Conservation (phyloP, 2,888 invertebrate genomes). For the Tetragonisca angustula region DNA sequence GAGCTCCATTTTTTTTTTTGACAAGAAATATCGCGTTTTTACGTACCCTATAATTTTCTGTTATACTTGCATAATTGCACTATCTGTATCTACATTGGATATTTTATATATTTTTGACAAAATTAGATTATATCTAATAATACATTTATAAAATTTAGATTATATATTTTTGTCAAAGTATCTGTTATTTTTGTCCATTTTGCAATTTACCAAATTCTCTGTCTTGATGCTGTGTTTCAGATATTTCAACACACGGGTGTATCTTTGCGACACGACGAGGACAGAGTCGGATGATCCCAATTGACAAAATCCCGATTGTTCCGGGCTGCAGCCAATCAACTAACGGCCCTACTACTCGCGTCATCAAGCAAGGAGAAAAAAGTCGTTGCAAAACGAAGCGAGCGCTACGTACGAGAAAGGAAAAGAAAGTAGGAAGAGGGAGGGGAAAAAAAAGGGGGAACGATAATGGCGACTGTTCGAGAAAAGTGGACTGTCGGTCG, state of each 20-base stretch:
- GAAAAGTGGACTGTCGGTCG: slow-evolving; percentile 50
- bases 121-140: too few species aligned
- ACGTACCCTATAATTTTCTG: too few species aligned
- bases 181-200: too few species aligned
- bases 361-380: slow-evolving; percentile 2
- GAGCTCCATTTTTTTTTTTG: too few species aligned
- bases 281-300: neutral
- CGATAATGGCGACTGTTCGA: slow-evolving; percentile 39
- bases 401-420: neutral
- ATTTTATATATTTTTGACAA: too few species aligned
- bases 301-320: slow-evolving; percentile 9
- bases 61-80: too few species aligned
- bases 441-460: neutral
- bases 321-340: slow-evolving; percentile 18
- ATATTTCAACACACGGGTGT: neutral
- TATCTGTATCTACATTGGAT: too few species aligned
- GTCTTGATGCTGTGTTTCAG: neutral
- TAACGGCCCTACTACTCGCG: neutral
- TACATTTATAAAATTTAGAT: too few species aligned
- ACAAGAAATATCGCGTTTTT: too few species aligned
- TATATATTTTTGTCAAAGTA: too few species aligned
- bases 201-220: too few species aligned
- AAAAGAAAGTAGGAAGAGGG: neutral
- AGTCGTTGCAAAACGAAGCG: slow-evolving; percentile 4
- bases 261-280: too few species aligned